Conservation (phyloP, 2,888 invertebrate genomes). For the Gymnosoma rotundatum region DNA sequence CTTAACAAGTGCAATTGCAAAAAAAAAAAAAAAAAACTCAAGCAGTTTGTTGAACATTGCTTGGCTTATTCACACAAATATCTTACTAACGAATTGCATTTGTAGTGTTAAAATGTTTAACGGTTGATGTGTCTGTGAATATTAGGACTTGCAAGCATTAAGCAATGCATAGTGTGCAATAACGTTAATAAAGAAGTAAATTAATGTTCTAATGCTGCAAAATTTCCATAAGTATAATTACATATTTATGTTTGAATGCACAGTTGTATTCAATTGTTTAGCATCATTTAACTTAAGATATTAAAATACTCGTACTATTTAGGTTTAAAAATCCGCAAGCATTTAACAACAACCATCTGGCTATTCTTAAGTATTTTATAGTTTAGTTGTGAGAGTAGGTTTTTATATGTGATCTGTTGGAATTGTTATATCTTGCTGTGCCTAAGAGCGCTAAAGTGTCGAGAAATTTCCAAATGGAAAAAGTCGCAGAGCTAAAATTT, state of each 20-base stretch:
- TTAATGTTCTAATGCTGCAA: conserved; percentile 10
- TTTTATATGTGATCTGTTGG: no score
- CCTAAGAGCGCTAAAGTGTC: no score
- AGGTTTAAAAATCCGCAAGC: no score
- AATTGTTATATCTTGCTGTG: no score
- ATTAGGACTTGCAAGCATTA: conserved; percentile 3
- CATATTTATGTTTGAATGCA: background rate
- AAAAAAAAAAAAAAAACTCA: background rate
- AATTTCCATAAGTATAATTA: background rate
- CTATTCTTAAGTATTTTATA: no score
- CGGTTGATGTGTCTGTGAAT: conserved; percentile 12
- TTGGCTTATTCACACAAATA: background rate
- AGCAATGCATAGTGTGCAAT: conserved; percentile 18
- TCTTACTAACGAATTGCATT: background rate
- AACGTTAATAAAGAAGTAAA: conserved; percentile 16
- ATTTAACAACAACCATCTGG: no score
- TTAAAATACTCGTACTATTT: no score
- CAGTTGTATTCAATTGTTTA: conserved; percentile 11
- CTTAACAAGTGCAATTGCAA: conserved; percentile 35
- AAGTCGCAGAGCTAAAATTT: no score
- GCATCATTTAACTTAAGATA: background rate
- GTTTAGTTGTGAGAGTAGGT: no score
- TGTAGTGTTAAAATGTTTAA: background rate
- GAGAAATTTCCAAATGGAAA: no score
- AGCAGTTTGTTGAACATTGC: background rate